phyloP scores from a whole-genome alignment of 1,140 invertebrate species.

The Heliconius hewitsoni region DNA sequence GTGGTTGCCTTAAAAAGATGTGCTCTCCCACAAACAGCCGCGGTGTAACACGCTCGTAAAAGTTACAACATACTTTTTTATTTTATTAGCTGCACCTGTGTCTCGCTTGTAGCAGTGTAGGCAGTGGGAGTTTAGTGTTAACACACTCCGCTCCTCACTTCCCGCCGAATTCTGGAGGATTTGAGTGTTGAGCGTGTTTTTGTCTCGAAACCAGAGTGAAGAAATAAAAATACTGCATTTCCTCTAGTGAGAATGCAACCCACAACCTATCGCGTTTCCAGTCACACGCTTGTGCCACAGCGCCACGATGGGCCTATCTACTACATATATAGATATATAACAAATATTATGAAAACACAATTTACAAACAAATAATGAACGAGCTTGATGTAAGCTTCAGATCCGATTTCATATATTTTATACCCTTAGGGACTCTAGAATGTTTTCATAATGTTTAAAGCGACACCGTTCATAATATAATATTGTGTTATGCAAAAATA shows the following conservation, averaged over 20 bases:
- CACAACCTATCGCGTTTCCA: no score
- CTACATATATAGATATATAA: not conserved
- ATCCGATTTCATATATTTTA: not conserved
- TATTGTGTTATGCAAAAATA: not conserved
- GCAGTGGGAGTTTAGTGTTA: no score
- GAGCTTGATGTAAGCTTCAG: not conserved
- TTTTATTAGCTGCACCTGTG: no score
- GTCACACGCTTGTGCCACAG: no score
- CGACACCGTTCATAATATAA: not conserved
- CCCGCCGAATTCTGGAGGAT: no score
- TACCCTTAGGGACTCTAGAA: not conserved
- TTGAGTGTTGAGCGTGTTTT: no score
- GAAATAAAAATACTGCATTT: no score
- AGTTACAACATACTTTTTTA: not conserved
- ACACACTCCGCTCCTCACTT: no score
- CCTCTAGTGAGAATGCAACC: no score
- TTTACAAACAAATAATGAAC: not conserved
- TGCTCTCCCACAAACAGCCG: not conserved
- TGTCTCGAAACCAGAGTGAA: no score
- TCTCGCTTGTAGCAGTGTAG: no score
- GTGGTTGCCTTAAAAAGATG: not conserved
- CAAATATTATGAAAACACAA: constrained; percentile 1
- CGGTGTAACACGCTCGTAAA: not conserved
- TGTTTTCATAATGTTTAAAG: not conserved
- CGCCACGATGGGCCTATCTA: no score